Evolutionary conservation across 2,113 vertebrate genomes (phyloP), one percentile per base, ranked within the genome.

Genomic region (Cnemophilus loriae): DNA sequence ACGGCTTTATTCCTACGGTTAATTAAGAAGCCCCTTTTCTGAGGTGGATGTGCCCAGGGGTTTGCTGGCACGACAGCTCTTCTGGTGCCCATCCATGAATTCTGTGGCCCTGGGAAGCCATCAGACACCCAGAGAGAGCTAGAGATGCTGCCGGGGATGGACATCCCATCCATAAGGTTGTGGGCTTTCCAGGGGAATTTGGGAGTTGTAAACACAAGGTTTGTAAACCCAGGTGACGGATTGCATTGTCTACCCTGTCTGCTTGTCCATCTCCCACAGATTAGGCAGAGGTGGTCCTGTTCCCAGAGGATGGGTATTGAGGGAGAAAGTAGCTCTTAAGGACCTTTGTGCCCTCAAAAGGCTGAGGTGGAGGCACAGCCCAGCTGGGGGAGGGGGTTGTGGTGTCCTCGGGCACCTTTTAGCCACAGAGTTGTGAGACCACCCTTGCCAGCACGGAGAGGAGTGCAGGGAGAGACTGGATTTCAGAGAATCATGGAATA

Each of bases 21-120:
- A 96, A 96, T 97, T 96, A 97, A 93, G 91, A 87, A 88, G 82
- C 76, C 95, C 92, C 68, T 82, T 95, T 65, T 65, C 84, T 14
- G 19, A 90, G 91, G 89, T 23, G 59, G 67, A 14, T 42, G 2
- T 77, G 87, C 89, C 92, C 4, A 0, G 70, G 53, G 78, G 19
- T 56, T 32, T 0, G 0, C 52, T 61, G 81, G 42, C 37, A 73
- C 3, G 1, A 46, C 0, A 3, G 52, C 71, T 81, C 89, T 49
- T 15, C 86, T 27, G 59, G 47, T 92, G 86, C 75, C 87, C 69
- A 32, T 6, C 81, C 71, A 50, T 13, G 20, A 55, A 10, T 42
- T 42, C 89, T 26, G 3, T 0, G 1, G 37, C 30, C 18, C 46
- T 13, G 7, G 37, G 46, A 8, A 5, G 59, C 57, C 52, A 33